Conservation (phyloP, 2,113 vertebrate genomes). For the Zootoca vivipara region DNA sequence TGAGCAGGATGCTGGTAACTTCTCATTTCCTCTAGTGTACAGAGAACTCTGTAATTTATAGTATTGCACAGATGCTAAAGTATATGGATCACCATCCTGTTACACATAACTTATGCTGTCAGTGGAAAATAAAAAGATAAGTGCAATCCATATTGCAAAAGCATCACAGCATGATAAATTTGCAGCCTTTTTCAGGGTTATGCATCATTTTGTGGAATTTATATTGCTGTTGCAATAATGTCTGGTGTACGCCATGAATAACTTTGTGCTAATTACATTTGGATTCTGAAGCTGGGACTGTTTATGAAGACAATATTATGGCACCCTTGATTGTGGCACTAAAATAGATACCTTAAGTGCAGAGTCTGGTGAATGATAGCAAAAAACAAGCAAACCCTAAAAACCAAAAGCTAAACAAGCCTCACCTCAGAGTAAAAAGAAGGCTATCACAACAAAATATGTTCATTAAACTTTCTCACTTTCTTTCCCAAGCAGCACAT, state of each 20-base stretch:
- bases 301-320: conserved; percentile 61
- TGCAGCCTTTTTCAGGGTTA: conserved; percentile 57
- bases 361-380: conserved; percentile 60
- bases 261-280: conserved; percentile 56
- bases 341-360: conserved; percentile 63
- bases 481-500: conserved; percentile 21
- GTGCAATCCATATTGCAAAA: conserved; percentile 79
- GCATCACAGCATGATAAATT: conserved; percentile 64
- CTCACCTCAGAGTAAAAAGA: conserved; percentile 51
- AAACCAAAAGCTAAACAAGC: no score
- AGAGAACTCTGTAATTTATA: conserved; percentile 64
- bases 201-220: conserved; percentile 67
- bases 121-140: conserved; percentile 79
- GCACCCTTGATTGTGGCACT: conserved; percentile 56
- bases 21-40: conserved; percentile 46
- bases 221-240: conserved; percentile 59
- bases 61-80: conserved; percentile 67
- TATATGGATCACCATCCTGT: conserved; percentile 70
- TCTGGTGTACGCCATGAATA: conserved; percentile 57
- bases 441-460: conserved; percentile 39
- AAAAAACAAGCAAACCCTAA: conserved; percentile 46
- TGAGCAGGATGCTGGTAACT: conserved; percentile 42
- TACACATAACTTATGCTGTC: conserved; percentile 74
- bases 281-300: conserved; percentile 67
- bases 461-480: not conserved